Conservation (phyloP, 2,797 vertebrate species). For the Xiphorhynchus erythropygius region DNA sequence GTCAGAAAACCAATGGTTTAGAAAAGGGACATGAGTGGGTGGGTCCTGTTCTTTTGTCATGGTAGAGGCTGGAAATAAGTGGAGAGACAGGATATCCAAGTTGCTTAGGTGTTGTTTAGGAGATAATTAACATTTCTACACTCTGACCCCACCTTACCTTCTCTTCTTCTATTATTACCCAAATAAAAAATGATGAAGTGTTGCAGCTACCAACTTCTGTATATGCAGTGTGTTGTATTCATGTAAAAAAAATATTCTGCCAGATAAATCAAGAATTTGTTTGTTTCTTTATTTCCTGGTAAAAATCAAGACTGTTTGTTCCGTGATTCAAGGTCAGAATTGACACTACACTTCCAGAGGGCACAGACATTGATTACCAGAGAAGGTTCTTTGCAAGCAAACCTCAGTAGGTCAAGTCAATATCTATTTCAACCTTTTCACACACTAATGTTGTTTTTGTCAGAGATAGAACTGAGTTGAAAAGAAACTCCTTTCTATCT, state of each 20-base stretch:
- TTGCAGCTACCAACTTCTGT: neutral
- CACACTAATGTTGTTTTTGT: neutral
- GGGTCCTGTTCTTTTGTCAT: neutral
- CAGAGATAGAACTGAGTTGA: neutral
- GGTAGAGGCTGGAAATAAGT: neutral
- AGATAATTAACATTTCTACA: neutral
- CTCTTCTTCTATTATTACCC: neutral
- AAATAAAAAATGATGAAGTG: neutral
- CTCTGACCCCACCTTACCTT: neutral
- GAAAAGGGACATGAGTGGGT: neutral
- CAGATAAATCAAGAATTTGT: neutral
- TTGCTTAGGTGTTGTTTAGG: neutral
- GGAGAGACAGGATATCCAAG: neutral
- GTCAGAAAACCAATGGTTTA: neutral
- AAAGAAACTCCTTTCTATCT: neutral
- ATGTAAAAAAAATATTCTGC: neutral
- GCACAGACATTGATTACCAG: conserved; percentile 35
- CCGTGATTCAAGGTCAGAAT: conserved; percentile 39
- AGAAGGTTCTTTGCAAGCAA: conserved; percentile 32
- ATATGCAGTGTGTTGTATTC: neutral
- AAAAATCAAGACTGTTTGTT: neutral
- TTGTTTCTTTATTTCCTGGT: conserved; percentile 4
- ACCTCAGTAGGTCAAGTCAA: conserved; percentile 6
- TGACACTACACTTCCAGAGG: conserved; percentile 5
- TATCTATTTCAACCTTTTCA: conserved; percentile 35